Percentiles rank a stretch among this genome's conserved stretches.
phyloP scores from a whole-genome alignment of 1,140 invertebrate genomes.

The Calycopis cecrops region DNA sequence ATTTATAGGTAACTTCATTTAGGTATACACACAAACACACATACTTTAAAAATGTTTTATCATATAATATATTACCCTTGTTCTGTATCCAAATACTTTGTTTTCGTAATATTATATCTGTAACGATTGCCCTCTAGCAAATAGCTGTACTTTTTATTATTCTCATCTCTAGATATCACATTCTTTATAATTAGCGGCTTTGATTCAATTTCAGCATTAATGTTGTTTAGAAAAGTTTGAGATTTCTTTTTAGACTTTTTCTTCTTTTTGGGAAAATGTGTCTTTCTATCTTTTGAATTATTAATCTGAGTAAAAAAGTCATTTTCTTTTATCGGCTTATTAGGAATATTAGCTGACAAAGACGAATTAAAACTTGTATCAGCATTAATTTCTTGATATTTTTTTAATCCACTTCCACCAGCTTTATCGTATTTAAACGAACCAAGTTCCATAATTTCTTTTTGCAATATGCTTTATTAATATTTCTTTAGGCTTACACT shows the following conservation, averaged over 20 bases:
- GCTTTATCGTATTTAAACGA: constrained; percentile 25
- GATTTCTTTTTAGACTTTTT: constrained; percentile 34
- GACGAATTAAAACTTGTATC: constrained; percentile 19
- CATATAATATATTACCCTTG: constrained; percentile 31
- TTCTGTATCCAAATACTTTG: constrained; percentile 25
- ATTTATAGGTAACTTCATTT: no score
- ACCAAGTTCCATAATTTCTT: constrained; percentile 46
- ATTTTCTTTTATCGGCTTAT: constrained; percentile 30
- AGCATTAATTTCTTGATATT: constrained; percentile 56
- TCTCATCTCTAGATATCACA: constrained; percentile 31
- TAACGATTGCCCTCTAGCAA: not conserved
- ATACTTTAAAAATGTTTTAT: not conserved
- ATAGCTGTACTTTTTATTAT: constrained; percentile 3
- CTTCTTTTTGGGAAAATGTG: constrained; percentile 32
- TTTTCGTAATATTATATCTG: not conserved
- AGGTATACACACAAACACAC: no score
- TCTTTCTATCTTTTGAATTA: constrained; percentile 26
- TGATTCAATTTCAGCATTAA: constrained; percentile 43
- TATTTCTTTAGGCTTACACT: not conserved
- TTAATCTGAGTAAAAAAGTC: constrained; percentile 49
- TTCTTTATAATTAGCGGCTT: constrained; percentile 36
- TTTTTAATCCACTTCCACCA: constrained; percentile 42
- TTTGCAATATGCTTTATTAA: no score
- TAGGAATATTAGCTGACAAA: constrained; percentile 19
- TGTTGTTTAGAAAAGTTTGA: constrained; percentile 43